Evolutionary conservation across 2,113 vertebrate genomes (phyloP).

Genomic region (Choloepus hoffmanni): DNA sequence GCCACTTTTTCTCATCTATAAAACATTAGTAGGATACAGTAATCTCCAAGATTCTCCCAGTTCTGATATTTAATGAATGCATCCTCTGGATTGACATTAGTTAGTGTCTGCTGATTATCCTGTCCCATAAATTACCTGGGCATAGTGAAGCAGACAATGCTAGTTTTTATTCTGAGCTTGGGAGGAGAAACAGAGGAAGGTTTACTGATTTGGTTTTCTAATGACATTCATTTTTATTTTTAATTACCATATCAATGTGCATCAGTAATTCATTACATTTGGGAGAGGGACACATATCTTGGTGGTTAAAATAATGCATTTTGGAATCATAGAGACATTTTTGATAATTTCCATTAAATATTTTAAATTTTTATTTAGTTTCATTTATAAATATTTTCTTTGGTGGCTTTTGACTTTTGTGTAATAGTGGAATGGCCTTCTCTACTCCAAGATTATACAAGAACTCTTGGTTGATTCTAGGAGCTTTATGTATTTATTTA

Average conservation of each 20-base stretch:
- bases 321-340: not conserved
- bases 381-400: not conserved
- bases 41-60: not conserved
- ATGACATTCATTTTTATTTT: not conserved
- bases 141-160: not conserved
- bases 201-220: not conserved
- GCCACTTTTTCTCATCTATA: not conserved
- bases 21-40: not conserved
- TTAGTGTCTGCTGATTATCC: not conserved
- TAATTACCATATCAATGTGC: not conserved
- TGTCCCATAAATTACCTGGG: not conserved
- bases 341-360: not conserved
- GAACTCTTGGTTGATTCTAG: not conserved
- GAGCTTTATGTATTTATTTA: slow-evolving; percentile 13
- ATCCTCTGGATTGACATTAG: not conserved
- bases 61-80: not conserved
- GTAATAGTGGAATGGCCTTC: not conserved
- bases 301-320: not conserved
- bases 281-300: not conserved
- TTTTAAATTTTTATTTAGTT: not conserved
- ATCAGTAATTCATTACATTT: not conserved
- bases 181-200: not conserved
- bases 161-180: not conserved
- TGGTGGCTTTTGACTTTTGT: not conserved
- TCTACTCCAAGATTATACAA: not conserved